Conservation (phyloP, 2,113 vertebrate species). For the Mesitornis unicolor region DNA sequence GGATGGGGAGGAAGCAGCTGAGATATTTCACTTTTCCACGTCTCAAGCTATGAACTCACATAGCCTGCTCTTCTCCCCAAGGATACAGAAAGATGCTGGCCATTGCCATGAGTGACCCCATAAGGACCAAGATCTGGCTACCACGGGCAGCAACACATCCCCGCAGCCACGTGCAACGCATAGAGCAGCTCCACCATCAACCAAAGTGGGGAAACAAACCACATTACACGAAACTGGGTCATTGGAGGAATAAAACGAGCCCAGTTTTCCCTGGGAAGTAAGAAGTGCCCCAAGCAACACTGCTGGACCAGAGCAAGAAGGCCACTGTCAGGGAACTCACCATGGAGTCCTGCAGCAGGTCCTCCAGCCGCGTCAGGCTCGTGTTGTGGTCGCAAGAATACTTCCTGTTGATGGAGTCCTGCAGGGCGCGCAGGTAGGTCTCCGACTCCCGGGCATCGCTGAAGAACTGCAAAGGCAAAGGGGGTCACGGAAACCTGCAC, state of each 20-base stretch:
- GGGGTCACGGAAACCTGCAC: background rate
- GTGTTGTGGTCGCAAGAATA: constrained; percentile 92
- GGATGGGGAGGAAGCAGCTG: background rate
- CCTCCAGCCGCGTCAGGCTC: constrained; percentile 89
- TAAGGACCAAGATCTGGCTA: background rate
- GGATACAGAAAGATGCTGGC: background rate
- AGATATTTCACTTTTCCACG: fast-evolving
- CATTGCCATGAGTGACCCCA: background rate
- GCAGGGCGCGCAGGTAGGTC: constrained; percentile 88
- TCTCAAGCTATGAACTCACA: background rate
- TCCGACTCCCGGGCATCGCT: constrained; percentile 90
- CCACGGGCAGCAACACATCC: background rate
- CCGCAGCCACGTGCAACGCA: fast-evolving
- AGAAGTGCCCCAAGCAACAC: background rate
- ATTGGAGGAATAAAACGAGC: fast-evolving
- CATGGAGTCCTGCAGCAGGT: constrained; percentile 98
- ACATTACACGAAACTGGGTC: fast-evolving
- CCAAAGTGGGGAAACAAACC: background rate
- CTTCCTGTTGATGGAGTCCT: constrained; percentile 94
- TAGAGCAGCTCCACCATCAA: background rate
- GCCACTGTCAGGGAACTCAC: constrained; percentile 67
- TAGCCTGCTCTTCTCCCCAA: background rate
- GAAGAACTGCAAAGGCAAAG: constrained; percentile 80
- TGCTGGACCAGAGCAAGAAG: background rate
- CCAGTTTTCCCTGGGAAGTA: background rate